These are phyloP conservation scores for Charaxes varanes DNA, from an alignment of 1,140 invertebrate genomes.

Conservation along the genomic window DNA sequence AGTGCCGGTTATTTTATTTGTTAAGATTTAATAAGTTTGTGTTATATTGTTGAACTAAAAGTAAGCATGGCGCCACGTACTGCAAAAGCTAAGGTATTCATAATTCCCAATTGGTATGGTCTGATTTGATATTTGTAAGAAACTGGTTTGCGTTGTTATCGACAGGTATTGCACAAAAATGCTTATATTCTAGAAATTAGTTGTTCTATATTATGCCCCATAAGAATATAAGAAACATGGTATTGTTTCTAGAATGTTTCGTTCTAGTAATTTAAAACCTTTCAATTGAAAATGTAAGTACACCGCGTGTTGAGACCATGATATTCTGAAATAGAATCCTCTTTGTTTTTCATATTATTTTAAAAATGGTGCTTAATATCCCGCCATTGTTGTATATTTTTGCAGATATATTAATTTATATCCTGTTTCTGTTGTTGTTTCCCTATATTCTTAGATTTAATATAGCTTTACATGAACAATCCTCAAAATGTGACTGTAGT, in stretches of 20 bases:
- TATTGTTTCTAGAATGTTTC: no score
- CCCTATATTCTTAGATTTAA: no score
- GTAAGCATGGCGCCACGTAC: constrained; percentile 56
- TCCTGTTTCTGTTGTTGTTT: no score
- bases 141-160: constrained; percentile 41
- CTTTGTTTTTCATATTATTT: neutral
- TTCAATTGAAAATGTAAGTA: no score
- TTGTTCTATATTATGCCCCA: constrained; percentile 2
- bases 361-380: no score
- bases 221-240: constrained; percentile 6
- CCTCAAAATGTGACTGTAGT: no score
- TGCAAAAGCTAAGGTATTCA: constrained; percentile 51
- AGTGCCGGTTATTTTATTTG: constrained; percentile 28
- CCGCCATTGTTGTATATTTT: no score
- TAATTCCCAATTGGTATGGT: constrained; percentile 11
- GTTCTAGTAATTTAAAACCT: no score
- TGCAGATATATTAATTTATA: no score
- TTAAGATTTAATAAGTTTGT: constrained; percentile 30
- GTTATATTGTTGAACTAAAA: constrained; percentile 28
- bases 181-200: constrained; percentile 5
- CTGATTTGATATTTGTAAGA: constrained; percentile 13
- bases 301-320: constrained; percentile 1
- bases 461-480: no score
- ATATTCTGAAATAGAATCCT: neutral
- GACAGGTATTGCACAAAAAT: constrained; percentile 8